Conservation (phyloP, 2,113 vertebrate species). For the Nematolebias whitei region DNA sequence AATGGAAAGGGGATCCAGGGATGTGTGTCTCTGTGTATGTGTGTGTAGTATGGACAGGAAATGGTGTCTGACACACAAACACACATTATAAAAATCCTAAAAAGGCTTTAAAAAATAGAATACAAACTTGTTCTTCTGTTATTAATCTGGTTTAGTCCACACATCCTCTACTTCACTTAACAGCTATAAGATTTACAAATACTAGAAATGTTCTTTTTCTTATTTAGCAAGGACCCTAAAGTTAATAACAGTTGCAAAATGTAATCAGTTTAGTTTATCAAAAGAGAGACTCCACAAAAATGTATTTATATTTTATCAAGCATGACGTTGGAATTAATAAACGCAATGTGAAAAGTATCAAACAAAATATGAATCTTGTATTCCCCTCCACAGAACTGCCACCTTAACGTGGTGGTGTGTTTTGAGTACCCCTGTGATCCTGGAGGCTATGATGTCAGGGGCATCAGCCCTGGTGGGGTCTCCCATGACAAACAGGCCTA, state of each 20-base stretch:
- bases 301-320: no score
- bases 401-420: no score
- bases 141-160: constrained; percentile 70
- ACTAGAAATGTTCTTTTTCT: constrained; percentile 35
- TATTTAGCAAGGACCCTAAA: background rate
- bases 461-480: no score
- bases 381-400: no score
- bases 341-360: no score
- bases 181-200: constrained; percentile 58
- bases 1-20: constrained; percentile 78
- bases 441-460: no score
- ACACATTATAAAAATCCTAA: constrained; percentile 67
- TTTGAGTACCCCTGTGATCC: no score
- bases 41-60: constrained; percentile 75
- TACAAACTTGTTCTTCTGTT: constrained; percentile 66
- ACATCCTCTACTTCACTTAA: constrained; percentile 65
- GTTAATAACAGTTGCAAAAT: background rate
- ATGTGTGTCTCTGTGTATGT: constrained; percentile 66
- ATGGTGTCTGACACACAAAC: constrained; percentile 60
- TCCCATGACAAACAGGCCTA: no score
- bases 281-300: no score
- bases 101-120: constrained; percentile 73
- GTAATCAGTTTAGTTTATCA: no score
- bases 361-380: no score
- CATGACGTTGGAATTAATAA: no score